Conservation (phyloP, 1,140 invertebrate genomes). For the Drosophila bocki region DNA sequence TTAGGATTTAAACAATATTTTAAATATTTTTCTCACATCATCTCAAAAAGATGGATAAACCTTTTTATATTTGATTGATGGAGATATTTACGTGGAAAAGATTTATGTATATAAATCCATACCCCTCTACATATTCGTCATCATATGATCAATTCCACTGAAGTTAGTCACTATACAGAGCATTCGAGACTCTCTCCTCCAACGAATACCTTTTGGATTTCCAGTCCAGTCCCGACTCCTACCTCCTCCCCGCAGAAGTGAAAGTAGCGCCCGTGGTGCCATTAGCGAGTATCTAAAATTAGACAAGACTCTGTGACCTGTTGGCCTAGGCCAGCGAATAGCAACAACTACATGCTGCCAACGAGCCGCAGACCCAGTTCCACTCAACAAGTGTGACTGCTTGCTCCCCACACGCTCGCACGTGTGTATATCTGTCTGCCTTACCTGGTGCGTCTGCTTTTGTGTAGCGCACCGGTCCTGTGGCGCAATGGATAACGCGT, state of each 20-base stretch:
- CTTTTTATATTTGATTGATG: slow-evolving; percentile 17
- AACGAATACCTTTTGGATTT: slow-evolving; percentile 20
- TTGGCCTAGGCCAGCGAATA: slow-evolving; percentile 41
- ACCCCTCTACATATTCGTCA: not conserved
- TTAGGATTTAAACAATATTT: not conserved
- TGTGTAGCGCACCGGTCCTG: slow-evolving; percentile 85
- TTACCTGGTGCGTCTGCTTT: not conserved
- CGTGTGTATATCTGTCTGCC: not conserved
- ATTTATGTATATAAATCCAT: slow-evolving; percentile 9
- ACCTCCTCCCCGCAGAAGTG: slow-evolving; percentile 20
- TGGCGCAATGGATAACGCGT: slow-evolving; percentile 91
- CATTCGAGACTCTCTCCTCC: slow-evolving; percentile 19
- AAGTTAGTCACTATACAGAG: slow-evolving; percentile 37
- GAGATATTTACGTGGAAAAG: slow-evolving; percentile 2
- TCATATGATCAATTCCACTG: slow-evolving; percentile 22
- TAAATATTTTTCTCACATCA: not conserved
- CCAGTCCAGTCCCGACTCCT: slow-evolving; percentile 1
- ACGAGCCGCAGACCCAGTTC: slow-evolving; percentile 16
- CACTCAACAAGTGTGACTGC: slow-evolving; percentile 19
- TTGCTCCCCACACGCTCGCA: not conserved
- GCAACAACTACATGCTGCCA: slow-evolving; percentile 2
- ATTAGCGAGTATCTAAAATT: slow-evolving; percentile 47
- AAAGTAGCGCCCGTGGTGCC: slow-evolving; percentile 41
- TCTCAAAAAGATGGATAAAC: not conserved
- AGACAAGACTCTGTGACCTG: slow-evolving; percentile 44